A percentile compares a stretch with the other conserved stretches of the same genome.
These are phyloP conservation scores for Latrodectus hesperus DNA, from an alignment of 2,888 invertebrate genomes.

Conservation along the genomic window DNA sequence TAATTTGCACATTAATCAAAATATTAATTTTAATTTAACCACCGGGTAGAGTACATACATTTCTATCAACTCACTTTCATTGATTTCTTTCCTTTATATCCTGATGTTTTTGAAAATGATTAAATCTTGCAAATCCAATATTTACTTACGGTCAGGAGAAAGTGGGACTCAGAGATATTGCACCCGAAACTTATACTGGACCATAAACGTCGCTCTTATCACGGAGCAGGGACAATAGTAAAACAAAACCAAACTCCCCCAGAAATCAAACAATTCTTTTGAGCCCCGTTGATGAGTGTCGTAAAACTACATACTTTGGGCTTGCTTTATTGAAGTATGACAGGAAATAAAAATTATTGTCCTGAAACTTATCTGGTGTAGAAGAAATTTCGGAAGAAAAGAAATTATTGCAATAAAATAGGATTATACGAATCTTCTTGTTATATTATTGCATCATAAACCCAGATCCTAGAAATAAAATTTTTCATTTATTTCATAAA, in stretches of 20 bases:
- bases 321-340: slow-evolving; percentile 41
- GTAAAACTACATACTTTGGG: slow-evolving; percentile 15
- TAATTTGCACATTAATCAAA: no score
- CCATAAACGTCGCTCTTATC: not conserved
- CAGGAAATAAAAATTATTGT: slow-evolving; percentile 45
- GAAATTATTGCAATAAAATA: slow-evolving; percentile 53
- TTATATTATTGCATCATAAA: slow-evolving; percentile 56
- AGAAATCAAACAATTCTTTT: not conserved
- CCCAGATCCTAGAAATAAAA: not conserved
- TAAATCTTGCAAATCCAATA: no score
- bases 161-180: not conserved
- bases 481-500: not conserved
- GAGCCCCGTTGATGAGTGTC: slow-evolving; percentile 12
- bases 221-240: not conserved
- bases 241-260: slow-evolving; percentile 8
- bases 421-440: slow-evolving; percentile 15
- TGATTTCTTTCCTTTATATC: no score
- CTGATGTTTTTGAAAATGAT: no score
- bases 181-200: not conserved
- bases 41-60: no score
- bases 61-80: no score
- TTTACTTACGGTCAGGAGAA: no score
- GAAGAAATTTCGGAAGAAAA: slow-evolving; percentile 1
- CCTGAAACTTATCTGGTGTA: slow-evolving; percentile 31
- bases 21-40: no score